Conservation (phyloP, 2,113 vertebrate genomes). For the Phasianus colchicus region DNA sequence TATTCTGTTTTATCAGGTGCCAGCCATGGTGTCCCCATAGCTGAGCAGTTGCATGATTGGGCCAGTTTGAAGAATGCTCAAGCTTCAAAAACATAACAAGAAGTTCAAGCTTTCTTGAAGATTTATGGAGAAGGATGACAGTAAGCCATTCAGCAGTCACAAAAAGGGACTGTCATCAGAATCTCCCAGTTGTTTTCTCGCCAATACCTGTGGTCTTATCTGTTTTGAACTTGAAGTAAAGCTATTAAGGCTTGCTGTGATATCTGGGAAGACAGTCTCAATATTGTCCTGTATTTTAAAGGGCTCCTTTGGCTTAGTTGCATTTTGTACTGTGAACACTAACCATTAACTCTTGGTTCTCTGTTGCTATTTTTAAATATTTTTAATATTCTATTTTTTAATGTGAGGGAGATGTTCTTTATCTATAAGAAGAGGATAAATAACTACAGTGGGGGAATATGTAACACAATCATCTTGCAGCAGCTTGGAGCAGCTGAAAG, state of each 20-base stretch:
- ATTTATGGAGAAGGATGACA: background rate
- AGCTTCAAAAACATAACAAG: background rate
- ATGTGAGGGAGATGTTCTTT: background rate
- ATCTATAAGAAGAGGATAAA: background rate
- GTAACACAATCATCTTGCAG: background rate
- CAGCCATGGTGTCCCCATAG: accelerated
- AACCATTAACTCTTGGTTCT: background rate
- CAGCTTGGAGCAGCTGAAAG: background rate
- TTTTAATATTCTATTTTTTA: background rate
- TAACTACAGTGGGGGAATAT: background rate
- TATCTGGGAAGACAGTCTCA: background rate
- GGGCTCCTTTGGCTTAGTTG: background rate
- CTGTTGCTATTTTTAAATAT: background rate
- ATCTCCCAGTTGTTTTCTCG: background rate
- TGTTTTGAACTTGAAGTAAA: background rate
- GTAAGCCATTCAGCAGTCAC: background rate
- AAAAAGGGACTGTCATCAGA: background rate
- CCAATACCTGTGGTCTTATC: background rate
- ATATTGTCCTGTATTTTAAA: background rate
- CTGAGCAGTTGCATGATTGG: background rate
- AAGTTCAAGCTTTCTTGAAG: background rate
- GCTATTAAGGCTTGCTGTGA: accelerated
- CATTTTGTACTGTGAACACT: background rate
- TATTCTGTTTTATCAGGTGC: background rate
- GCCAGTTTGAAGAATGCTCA: background rate